Evolutionary conservation across 2,888 invertebrate species (phyloP).

Genomic region (Drosophila anomelani): DNA sequence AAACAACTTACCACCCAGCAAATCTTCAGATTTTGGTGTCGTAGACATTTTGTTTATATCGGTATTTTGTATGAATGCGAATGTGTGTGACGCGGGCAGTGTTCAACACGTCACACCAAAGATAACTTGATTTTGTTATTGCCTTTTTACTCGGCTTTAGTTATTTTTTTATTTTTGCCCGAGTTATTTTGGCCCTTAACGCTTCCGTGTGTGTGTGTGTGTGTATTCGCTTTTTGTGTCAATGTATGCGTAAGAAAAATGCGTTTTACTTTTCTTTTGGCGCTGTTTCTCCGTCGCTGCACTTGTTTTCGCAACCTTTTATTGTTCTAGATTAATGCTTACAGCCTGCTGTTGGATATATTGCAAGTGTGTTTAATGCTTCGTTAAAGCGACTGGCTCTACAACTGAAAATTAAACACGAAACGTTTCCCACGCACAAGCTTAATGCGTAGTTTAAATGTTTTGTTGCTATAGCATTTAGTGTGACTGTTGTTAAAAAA

Average conservation of each 20-base stretch:
- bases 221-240: constrained; percentile 43
- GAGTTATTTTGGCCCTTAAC: constrained; percentile 59
- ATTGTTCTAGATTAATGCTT: constrained; percentile 41
- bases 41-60: constrained; percentile 82
- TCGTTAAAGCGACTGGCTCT: constrained; percentile 30
- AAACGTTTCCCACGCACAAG: constrained; percentile 69
- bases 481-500: constrained; percentile 1
- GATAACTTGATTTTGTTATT: constrained; percentile 69
- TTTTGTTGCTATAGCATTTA: constrained; percentile 32
- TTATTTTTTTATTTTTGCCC: constrained; percentile 62
- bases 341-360: constrained; percentile 32
- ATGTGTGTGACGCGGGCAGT: constrained; percentile 37
- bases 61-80: constrained; percentile 15
- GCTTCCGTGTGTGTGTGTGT: constrained; percentile 27
- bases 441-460: constrained; percentile 71
- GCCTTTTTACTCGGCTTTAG: constrained; percentile 41
- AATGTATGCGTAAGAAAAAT: constrained; percentile 73
- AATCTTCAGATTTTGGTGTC: constrained; percentile 84
- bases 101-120: constrained; percentile 60
- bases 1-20: constrained; percentile 84
- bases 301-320: constrained; percentile 43
- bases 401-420: constrained; percentile 56
- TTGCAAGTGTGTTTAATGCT: constrained; percentile 41
- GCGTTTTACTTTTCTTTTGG: constrained; percentile 72
- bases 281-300: constrained; percentile 57